These are phyloP conservation scores for Drosophila micromelanica DNA, from an alignment of 1,140 invertebrate species.

Conservation along the genomic window DNA sequence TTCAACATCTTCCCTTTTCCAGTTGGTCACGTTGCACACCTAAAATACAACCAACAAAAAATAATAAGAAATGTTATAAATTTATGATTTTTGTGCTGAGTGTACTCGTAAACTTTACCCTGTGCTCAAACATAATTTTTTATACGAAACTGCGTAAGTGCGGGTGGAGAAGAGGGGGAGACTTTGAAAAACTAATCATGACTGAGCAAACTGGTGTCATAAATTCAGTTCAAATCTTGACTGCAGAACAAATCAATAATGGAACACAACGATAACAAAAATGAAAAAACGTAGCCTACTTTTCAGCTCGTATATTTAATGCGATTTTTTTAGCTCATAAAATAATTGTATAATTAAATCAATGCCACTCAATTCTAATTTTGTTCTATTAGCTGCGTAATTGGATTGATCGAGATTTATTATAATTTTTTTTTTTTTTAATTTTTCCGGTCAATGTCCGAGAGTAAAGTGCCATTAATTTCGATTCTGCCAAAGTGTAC, in stretches of 20 bases:
- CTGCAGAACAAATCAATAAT: slow-evolving; percentile 20
- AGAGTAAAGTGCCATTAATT: slow-evolving; percentile 52
- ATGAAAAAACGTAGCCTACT: slow-evolving; percentile 21
- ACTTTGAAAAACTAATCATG: slow-evolving; percentile 7
- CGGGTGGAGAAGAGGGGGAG: not conserved
- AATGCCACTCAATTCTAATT: slow-evolving; percentile 60
- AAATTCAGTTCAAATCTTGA: slow-evolving; percentile 37
- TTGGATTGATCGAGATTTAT: slow-evolving; percentile 63
- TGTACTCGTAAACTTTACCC: slow-evolving; percentile 53
- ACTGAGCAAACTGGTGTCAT: slow-evolving; percentile 38
- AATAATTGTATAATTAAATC: slow-evolving; percentile 73
- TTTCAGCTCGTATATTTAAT: slow-evolving; percentile 14
- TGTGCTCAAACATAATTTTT: slow-evolving; percentile 26
- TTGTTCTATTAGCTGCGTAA: slow-evolving; percentile 65
- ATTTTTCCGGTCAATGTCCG: not conserved
- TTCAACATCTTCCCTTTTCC: slow-evolving; percentile 16
- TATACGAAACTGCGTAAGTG: slow-evolving; percentile 1
- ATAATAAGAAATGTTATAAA: slow-evolving; percentile 44
- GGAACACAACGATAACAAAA: not conserved
- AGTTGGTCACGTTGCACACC: slow-evolving; percentile 45
- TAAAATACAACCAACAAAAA: slow-evolving; percentile 23
- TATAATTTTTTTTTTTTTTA: not conserved
- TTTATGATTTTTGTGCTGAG: slow-evolving; percentile 47
- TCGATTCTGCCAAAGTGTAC: slow-evolving; percentile 53
- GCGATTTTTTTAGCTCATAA: slow-evolving; percentile 2